These are phyloP conservation scores for Plusia festucae DNA, from an alignment of 2,888 invertebrate species.

Conservation along the genomic window DNA sequence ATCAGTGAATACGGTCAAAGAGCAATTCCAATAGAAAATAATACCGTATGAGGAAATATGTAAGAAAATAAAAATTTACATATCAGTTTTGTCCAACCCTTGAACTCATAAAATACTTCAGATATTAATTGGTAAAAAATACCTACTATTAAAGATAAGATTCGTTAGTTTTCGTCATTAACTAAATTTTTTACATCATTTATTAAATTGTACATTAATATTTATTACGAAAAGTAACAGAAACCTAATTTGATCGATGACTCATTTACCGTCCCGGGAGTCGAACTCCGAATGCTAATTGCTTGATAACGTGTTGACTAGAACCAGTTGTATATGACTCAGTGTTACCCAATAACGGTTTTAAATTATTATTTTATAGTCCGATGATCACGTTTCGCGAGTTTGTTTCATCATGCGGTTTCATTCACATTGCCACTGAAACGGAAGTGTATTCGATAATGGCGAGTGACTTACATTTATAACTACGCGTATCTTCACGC, in stretches of 20 bases:
- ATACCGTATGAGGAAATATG: neutral
- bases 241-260: neutral
- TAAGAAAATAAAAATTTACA: too few species aligned
- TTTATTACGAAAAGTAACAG: neutral
- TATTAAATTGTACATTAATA: neutral
- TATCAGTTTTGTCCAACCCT: too few species aligned
- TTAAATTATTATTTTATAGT: constrained; percentile 23
- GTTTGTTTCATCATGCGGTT: constrained; percentile 34
- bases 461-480: constrained; percentile 13
- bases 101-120: neutral
- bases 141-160: neutral
- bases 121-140: neutral
- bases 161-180: neutral
- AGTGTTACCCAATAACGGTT: constrained; percentile 34
- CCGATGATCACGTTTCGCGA: constrained; percentile 3
- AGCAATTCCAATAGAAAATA: neutral
- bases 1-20: neutral
- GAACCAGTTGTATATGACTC: constrained; percentile 31
- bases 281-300: constrained; percentile 38
- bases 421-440: neutral
- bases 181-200: neutral
- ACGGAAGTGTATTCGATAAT: constrained; percentile 25
- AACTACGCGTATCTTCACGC: neutral
- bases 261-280: constrained; percentile 9
- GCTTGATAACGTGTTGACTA: constrained; percentile 15